A percentile compares a stretch with the other conserved stretches of the same genome.
Conservation (phyloP, 2,888 invertebrate species). For the Crematogaster levior region DNA sequence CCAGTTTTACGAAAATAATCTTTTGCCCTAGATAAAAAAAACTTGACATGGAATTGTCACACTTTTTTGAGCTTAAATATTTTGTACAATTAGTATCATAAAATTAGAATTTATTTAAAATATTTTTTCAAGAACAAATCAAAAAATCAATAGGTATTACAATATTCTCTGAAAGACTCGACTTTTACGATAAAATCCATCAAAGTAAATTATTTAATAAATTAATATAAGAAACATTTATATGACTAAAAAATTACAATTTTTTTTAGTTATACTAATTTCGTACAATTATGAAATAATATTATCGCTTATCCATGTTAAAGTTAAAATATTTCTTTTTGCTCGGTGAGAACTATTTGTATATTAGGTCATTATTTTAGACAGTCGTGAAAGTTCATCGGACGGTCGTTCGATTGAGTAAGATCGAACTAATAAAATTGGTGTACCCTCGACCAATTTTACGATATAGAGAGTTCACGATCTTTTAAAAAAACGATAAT, state of each 20-base stretch:
- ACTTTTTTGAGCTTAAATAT: neutral
- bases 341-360: conserved; percentile 21
- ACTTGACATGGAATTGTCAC: neutral
- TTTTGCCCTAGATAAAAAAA: neutral
- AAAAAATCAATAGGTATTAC: neutral
- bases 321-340: conserved; percentile 13
- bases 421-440: conserved; percentile 37
- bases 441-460: conserved; percentile 42
- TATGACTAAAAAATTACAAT: neutral
- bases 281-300: neutral
- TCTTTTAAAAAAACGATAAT: neutral
- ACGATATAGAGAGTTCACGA: neutral
- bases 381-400: conserved; percentile 47
- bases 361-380: conserved; percentile 51
- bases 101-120: neutral
- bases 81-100: neutral
- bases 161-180: neutral
- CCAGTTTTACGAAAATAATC: neutral
- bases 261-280: neutral
- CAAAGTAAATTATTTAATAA: neutral
- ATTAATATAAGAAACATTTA: neutral
- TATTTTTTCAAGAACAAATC: neutral
- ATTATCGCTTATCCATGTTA: neutral
- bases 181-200: neutral
- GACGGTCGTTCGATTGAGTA: conserved; percentile 1